phyloP scores from a whole-genome alignment of 2,888 invertebrate species.

The Spatulosminthurus flaviceps region DNA sequence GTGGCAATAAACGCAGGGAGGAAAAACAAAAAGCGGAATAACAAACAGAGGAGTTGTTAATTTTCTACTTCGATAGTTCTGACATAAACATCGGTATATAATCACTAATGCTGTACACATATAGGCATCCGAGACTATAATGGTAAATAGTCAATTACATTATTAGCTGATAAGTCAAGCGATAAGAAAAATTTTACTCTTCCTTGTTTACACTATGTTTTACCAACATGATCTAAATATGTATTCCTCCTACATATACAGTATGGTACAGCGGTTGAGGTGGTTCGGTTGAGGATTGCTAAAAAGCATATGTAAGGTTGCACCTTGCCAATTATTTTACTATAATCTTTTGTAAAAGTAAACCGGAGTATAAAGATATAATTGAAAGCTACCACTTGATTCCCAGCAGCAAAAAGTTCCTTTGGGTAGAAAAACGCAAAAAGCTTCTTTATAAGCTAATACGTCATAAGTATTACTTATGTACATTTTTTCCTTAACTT shows the following conservation, averaged over 20 bases:
- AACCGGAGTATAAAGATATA: neutral
- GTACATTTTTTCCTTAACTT: neutral
- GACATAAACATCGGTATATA: too few relatives aligned
- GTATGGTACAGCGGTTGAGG: neutral
- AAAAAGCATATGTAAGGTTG: neutral
- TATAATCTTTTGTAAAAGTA: neutral
- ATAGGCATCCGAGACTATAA: too few relatives aligned
- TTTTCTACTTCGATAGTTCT: too few relatives aligned
- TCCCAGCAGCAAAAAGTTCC: neutral
- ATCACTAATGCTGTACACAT: too few relatives aligned
- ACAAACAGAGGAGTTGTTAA: too few relatives aligned
- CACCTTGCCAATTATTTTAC: neutral
- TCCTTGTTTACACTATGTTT: conserved; percentile 1
- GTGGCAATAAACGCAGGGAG: too few relatives aligned
- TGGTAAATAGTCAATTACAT: too few relatives aligned
- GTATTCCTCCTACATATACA: neutral
- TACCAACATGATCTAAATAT: neutral
- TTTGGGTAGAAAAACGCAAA: neutral
- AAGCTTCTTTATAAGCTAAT: neutral
- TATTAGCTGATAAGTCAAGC: neutral
- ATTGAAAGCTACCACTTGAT: neutral
- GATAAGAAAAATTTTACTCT: neutral
- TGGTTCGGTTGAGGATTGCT: too few relatives aligned
- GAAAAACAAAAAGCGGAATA: too few relatives aligned
- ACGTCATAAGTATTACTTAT: neutral